A percentile compares a stretch with the other conserved stretches of the same genome.
These are phyloP conservation scores for Mycalesis mineus DNA, from an alignment of 2,888 invertebrate species.

Conservation along the genomic window DNA sequence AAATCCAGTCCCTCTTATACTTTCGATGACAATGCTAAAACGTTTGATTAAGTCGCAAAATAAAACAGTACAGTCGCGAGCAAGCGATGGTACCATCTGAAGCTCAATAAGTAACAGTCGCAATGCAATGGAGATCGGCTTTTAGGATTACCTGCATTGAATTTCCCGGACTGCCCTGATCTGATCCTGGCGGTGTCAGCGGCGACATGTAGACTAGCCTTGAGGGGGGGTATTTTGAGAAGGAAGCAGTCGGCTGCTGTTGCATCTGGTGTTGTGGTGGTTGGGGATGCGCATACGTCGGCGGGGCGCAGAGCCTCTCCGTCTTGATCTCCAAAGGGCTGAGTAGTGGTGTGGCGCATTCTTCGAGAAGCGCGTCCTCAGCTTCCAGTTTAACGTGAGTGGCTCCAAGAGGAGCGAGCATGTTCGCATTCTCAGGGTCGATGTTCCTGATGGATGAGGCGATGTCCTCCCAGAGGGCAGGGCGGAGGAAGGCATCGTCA, in stretches of 20 bases:
- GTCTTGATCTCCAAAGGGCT: constrained; percentile 90
- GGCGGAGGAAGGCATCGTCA: constrained; percentile 92
- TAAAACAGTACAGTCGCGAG: constrained; percentile 49
- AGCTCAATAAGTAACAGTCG: constrained; percentile 50
- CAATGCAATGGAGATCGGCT: constrained; percentile 38
- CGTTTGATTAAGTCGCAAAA: constrained; percentile 32
- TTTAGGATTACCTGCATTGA: constrained; percentile 74
- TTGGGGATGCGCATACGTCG: constrained; percentile 59
- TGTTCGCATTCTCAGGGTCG: constrained; percentile 93
- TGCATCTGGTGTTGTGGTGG: constrained; percentile 46
- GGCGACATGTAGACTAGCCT: constrained; percentile 87
- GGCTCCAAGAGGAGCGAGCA: constrained; percentile 83
- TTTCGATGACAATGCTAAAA: constrained; percentile 10
- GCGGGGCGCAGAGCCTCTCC: constrained; percentile 81
- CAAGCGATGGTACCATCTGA: constrained; percentile 63
- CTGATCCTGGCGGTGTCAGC: constrained; percentile 91
- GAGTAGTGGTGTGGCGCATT: constrained; percentile 83
- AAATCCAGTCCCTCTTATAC: background rate
- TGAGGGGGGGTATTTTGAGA: constrained; percentile 68
- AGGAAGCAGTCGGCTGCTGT: constrained; percentile 53
- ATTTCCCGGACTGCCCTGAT: constrained; percentile 89
- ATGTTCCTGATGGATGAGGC: constrained; percentile 89
- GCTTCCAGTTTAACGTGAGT: constrained; percentile 89
- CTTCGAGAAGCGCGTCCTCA: constrained; percentile 78
- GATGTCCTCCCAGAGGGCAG: constrained; percentile 83